Evolutionary conservation across 2,888 invertebrate species (phyloP).

Genomic region (Drymonia ruficornis): DNA sequence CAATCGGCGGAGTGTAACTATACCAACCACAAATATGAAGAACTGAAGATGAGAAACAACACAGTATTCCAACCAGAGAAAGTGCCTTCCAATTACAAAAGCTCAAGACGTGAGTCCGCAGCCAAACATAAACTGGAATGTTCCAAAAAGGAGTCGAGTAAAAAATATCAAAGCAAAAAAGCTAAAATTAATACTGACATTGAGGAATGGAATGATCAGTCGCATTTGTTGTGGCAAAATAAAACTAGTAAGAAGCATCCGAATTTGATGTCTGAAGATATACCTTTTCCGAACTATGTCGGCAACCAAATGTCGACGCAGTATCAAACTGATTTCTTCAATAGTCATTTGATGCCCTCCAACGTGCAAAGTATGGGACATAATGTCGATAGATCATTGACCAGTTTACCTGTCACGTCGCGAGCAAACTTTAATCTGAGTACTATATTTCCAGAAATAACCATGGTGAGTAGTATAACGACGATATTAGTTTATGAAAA

Average conservation of each 20-base stretch:
- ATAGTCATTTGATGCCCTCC: slow-evolving; percentile 71
- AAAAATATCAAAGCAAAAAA: slow-evolving; percentile 76
- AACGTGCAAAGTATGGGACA: slow-evolving; percentile 69
- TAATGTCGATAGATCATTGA: slow-evolving; percentile 64
- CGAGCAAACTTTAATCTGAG: slow-evolving; percentile 92
- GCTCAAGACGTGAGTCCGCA: slow-evolving; percentile 68
- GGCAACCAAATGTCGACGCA: slow-evolving; percentile 74
- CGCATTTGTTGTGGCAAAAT: slow-evolving; percentile 73
- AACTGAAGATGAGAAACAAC: slow-evolving; percentile 74
- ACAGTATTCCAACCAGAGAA: slow-evolving; percentile 67
- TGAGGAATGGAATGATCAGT: slow-evolving; percentile 73
- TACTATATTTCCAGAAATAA: slow-evolving; percentile 94
- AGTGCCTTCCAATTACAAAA: slow-evolving; percentile 62
- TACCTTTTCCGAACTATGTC: slow-evolving; percentile 72
- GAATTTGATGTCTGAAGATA: slow-evolving; percentile 68
- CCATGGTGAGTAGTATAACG: slow-evolving; percentile 76
- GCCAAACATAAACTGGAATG: slow-evolving; percentile 78
- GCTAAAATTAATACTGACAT: slow-evolving; percentile 64
- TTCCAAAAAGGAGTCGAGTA: slow-evolving; percentile 75
- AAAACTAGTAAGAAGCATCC: slow-evolving; percentile 66
- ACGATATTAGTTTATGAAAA: background rate
- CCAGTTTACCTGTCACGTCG: slow-evolving; percentile 71
- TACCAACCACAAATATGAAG: slow-evolving; percentile 74
- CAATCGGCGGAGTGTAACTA: slow-evolving; percentile 75
- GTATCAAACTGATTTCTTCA: slow-evolving; percentile 75